Evolutionary conservation across 1,140 invertebrate genomes (phyloP), one percentile per base, ranked within the genome.

Genomic region (Saccostrea echinata): DNA sequence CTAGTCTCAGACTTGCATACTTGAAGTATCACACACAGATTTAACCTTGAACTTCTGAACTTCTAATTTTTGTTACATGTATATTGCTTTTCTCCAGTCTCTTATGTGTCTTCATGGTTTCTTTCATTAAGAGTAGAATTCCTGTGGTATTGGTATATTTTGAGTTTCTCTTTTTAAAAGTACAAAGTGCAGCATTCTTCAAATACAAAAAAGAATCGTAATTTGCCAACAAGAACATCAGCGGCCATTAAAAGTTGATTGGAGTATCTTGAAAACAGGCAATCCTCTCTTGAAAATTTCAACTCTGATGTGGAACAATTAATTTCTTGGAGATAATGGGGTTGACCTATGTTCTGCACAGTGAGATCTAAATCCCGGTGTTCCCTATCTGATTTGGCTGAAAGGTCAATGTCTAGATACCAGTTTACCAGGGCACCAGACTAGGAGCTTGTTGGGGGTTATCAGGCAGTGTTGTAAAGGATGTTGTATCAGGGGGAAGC

Each of bases 141-240:
- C 30, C 24, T 1, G 16, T 61, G 2, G 18, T 61, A 76, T 76
- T 30, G 30, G 68, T 12, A 30, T 71, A 76, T 30, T 76, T 76
- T 76, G 11, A 27, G 24, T 35, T 30, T 33, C 1, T 76, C 27
- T 18, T 18, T 76, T 27, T 76, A 33, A 76, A 76, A 76, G 68
- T 76, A 76, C 68, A 76, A 30, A 76, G 16, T 16, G 13, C 68
- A 76, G 33, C 30, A 76, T 76, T 76, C 68, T 76, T 76, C 1
- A 76, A 76, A 76, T 33, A 76, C 68, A 33, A 71, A 71, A 71
- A 76, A 76, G 12, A 33, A 3, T 76, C 30, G 24, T 33, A 76
- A 76, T 76, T 76, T 76, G 68, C 68, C 68, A 76, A 76, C 68
- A 76, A 76, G 68, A 76, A 33, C 27, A 33, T 76, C 68, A 76